Evolutionary conservation across 2,888 invertebrate species (phyloP).

Genomic region (Iphiclides podalirius): DNA sequence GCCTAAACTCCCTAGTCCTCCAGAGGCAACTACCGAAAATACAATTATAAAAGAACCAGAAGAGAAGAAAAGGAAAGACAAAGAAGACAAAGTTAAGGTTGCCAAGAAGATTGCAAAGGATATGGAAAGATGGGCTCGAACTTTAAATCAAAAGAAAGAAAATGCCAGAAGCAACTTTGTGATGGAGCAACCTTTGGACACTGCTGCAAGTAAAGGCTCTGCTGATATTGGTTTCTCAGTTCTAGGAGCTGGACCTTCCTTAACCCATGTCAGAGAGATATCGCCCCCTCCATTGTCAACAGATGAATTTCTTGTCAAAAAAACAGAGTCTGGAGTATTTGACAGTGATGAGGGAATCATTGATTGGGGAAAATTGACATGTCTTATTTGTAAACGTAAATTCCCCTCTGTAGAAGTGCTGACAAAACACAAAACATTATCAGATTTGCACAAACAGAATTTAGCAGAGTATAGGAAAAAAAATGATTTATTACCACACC

Average conservation of each 20-base stretch:
- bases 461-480: slow-evolving; percentile 78
- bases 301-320: slow-evolving; percentile 66
- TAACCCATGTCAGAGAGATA: slow-evolving; percentile 57
- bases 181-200: slow-evolving; percentile 68
- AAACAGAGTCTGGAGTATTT: slow-evolving; percentile 67
- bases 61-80: slow-evolving; percentile 86
- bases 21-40: slow-evolving; percentile 48
- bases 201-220: slow-evolving; percentile 83
- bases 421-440: slow-evolving; percentile 94
- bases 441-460: slow-evolving; percentile 96
- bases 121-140: slow-evolving; percentile 95
- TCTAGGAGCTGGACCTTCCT: slow-evolving; percentile 84
- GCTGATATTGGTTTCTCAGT: slow-evolving; percentile 97
- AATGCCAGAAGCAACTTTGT: slow-evolving; percentile 68
- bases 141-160: slow-evolving; percentile 97
- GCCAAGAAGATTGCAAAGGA: slow-evolving; percentile 98
- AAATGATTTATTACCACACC: slow-evolving; percentile 53
- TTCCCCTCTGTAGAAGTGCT: slow-evolving; percentile 94
- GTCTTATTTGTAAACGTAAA: slow-evolving; percentile 96
- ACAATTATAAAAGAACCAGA: slow-evolving; percentile 62
- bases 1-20: slow-evolving; percentile 50
- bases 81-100: slow-evolving; percentile 96
- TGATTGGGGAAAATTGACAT: slow-evolving; percentile 94
- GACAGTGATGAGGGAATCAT: slow-evolving; percentile 89
- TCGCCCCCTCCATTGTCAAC: slow-evolving; percentile 53